Base-by-base conservation (phyloP, 1,140 invertebrate genomes). In the Caerostris extrusa region DNA sequence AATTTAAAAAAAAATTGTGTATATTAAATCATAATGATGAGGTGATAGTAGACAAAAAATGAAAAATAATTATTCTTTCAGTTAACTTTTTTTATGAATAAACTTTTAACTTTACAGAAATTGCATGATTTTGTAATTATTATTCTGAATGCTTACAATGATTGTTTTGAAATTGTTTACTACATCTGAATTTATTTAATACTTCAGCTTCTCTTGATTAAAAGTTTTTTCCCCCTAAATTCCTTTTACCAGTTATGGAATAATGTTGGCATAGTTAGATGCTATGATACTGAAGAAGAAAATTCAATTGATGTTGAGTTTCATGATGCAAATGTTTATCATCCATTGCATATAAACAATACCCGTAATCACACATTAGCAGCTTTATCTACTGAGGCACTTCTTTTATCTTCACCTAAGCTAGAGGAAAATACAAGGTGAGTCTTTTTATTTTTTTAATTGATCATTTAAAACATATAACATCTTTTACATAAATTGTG, bases 271-370 rank as follows among this genome's bases (percentile, higher is more conserved):
- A 94, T 95, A 34, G 97, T 98, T 1, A 97, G 97, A 34, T 97
- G 97, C 95, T 98, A 98, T 95, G 97, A 96, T 3, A 96, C 96
- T 10, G 97, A 98, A 19, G 97, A 97, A 60, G 97, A 97, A 95
- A 96, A 96, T 94, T 97, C 97, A 34, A 99, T 99, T 93, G 98
- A 99, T 96, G 97, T 99, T 10, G 98, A 99, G 95, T 99, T 99
- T 96, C 98, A 99, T 95, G 98, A 99, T 96, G 97, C 97, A 0
- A 97, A 97, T n/a, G 96, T 98, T 64, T 98, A 99, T 96, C 98
- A 99, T 96, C 97, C 98, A 7, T 97, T 99, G 95, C 98, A 99
- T 96, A 97, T 99, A 56, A 97, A 97, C 95, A 99, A 99, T 96
- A 97, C 97, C 95, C 96, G 97, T 7, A 96, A 96, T 81, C 97